Evolutionary conservation across 2,113 vertebrate species (phyloP), one percentile per base, ranked within the genome.

Genomic region (Bujurquina vittata): DNA sequence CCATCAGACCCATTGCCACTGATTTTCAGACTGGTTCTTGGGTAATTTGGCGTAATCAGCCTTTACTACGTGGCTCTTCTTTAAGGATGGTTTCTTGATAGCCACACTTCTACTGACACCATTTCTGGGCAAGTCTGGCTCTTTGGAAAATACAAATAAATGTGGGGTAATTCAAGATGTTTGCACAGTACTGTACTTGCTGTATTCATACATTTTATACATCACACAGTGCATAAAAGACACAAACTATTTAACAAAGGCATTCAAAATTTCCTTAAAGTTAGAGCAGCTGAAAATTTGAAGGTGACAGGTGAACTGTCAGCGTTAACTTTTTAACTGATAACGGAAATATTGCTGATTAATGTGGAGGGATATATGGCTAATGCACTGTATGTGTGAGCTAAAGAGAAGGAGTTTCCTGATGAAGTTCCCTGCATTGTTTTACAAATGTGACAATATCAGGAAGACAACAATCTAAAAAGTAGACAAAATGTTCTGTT

Each of bases 1-100:
- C 0, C 0, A 0, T 15, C 35, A 10, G 43, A 0, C 1, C 10
- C 3, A 6, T 15, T 46, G 0, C 37, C 37, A 26, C n/a, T 67
- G 1, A 46, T 67, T 67, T 67, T 46, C 62, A 26, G 37, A 46
- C 12, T n/a, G 46, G 14, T 67, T 46, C 62, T 46, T 46, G 23
- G 17, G 37, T 3, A 46, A 46, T 46, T 67, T 67, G 8, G 10
- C 37, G 11, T 11, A 10, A 10, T 40, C 37, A 40, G 37, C 37
- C 37, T 40, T 40, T 40, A 8, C 37, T 40, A 40, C 37, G 37
- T 43, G 23, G 46, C 14, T 46, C 14, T 0, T 67, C 37, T 2
- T 1, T 46, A 67, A 67, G 10, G 46, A 67, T 26, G 14, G 8
- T 22, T 67, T 67, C 62, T 46, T 26, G 8, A 46, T 22, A 18